These are phyloP conservation scores for Gracilinanus agilis DNA, from an alignment of 2,113 vertebrate genomes.

Conservation along the genomic window DNA sequence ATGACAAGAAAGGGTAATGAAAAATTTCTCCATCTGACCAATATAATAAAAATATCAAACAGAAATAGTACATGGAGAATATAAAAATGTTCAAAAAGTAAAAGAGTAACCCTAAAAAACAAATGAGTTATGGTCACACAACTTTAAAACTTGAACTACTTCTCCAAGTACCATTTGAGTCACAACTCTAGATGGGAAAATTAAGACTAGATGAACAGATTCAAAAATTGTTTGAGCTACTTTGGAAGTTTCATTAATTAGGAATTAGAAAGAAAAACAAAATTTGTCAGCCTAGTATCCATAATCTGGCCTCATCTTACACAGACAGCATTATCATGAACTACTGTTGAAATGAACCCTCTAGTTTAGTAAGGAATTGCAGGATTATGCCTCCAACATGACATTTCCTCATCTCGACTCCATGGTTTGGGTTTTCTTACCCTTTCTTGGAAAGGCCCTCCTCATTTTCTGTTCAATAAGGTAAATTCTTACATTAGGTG, in stretches of 20 bases:
- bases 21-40: neutral
- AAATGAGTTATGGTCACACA: neutral
- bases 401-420: neutral
- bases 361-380: neutral
- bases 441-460: neutral
- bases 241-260: neutral
- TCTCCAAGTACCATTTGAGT: neutral
- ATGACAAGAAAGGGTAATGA: neutral
- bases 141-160: neutral
- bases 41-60: neutral
- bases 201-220: neutral
- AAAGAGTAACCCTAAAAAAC: neutral
- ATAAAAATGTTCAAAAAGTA: neutral
- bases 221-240: neutral
- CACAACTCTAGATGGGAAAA: neutral
- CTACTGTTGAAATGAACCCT: neutral
- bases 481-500: neutral
- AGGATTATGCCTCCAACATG: neutral
- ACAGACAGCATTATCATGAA: neutral
- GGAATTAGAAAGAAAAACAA: neutral
- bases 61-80: neutral
- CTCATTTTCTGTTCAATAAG: neutral
- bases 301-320: neutral
- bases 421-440: neutral
- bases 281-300: neutral